phyloP scores from a whole-genome alignment of 2,888 invertebrate species.

The Pseudoips prasinana region DNA sequence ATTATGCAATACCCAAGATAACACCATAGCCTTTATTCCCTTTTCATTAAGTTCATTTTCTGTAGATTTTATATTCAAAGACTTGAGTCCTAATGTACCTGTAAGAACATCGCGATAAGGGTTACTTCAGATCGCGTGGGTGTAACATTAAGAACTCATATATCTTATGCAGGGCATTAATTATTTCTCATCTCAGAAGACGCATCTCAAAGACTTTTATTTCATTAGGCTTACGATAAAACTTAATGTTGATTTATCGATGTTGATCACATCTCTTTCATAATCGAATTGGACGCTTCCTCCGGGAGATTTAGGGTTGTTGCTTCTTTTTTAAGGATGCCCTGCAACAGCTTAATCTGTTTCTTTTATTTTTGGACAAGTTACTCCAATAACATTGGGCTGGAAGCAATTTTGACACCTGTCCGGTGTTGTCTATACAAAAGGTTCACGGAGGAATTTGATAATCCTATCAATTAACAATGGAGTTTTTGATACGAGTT shows the following conservation, averaged over 20 bases:
- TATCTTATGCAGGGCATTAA: conserved; percentile 62
- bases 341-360: conserved; percentile 2
- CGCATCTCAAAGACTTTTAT: conserved; percentile 56
- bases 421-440: conserved; percentile 17
- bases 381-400: conserved; percentile 14
- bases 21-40: conserved; percentile 18
- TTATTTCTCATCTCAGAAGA: conserved; percentile 55
- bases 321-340: conserved; percentile 10
- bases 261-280: conserved; percentile 48
- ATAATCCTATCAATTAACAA: conserved; percentile 24
- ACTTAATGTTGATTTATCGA: conserved; percentile 61
- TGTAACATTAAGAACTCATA: conserved; percentile 71
- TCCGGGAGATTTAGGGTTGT: conserved; percentile 22
- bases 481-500: conserved; percentile 9
- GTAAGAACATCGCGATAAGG: conserved; percentile 43
- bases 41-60: conserved; percentile 21
- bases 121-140: conserved; percentile 55
- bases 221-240: conserved; percentile 66
- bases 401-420: conserved; percentile 26
- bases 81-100: conserved; percentile 36
- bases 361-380: conserved; percentile 16
- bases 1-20: conserved; percentile 21
- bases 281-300: conserved; percentile 45
- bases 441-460: conserved; percentile 21
- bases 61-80: conserved; percentile 5